A percentile compares a stretch with the other conserved stretches of the same genome.
Conservation (phyloP, 2,888 invertebrate species). For the Leptinotarsa peninsularis region DNA sequence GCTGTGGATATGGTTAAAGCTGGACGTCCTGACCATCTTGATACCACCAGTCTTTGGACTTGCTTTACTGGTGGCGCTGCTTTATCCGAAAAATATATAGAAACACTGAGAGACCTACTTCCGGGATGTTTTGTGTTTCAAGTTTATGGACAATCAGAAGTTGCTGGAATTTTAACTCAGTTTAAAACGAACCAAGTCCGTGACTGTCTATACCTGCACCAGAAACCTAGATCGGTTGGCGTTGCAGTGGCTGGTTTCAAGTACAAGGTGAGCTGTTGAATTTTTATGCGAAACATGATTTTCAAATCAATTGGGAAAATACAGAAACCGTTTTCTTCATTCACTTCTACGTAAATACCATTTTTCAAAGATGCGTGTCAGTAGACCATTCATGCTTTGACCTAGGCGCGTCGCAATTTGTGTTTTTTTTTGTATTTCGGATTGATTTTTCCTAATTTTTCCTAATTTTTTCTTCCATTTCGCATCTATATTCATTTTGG, state of each 20-base stretch:
- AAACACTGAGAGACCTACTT: slow-evolving; percentile 57
- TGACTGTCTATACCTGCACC: slow-evolving; percentile 53
- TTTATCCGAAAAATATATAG: slow-evolving; percentile 52
- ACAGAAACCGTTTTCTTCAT: no score
- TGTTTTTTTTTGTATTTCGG: no score
- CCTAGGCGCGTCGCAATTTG: no score
- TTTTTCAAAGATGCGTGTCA: no score
- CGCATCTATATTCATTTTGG: no score
- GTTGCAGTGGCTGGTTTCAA: slow-evolving; percentile 52
- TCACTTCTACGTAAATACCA: no score
- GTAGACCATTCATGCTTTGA: no score
- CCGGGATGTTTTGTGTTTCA: slow-evolving; percentile 59
- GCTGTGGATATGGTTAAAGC: slow-evolving; percentile 54
- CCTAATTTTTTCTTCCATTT: no score
- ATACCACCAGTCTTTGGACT: slow-evolving; percentile 56
- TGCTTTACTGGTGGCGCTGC: slow-evolving; percentile 57
- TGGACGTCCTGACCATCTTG: slow-evolving; percentile 58
- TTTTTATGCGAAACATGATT: background rate
- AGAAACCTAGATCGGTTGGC: slow-evolving; percentile 57
- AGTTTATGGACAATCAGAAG: slow-evolving; percentile 62
- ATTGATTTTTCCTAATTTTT: no score
- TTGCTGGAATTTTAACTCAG: slow-evolving; percentile 53
- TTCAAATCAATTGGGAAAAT: no score
- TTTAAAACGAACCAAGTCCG: slow-evolving; percentile 54
- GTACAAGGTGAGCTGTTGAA: slow-evolving; percentile 54